Evolutionary conservation across 2,113 vertebrate species (phyloP).

Genomic region (Bufo gargarizans): DNA sequence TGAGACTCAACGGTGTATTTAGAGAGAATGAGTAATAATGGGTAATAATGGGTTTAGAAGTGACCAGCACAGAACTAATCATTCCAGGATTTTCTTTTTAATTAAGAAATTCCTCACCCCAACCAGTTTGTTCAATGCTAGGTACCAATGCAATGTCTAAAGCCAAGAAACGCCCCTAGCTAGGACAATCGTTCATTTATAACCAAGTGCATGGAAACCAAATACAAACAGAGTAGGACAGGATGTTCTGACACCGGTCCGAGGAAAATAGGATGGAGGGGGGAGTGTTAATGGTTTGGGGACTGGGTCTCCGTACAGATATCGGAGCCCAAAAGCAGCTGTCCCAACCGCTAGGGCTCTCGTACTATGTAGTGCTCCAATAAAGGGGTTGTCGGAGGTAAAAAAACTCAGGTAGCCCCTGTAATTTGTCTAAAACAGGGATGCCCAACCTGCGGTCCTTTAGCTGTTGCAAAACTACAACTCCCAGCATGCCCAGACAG

Average conservation of each 20-base stretch:
- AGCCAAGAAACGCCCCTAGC: background rate
- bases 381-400: too few species aligned
- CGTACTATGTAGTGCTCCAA: too few species aligned
- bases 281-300: too few species aligned
- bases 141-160: background rate
- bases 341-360: too few species aligned
- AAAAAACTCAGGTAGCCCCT: too few species aligned
- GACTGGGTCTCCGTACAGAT: too few species aligned
- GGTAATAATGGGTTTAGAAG: background rate
- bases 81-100: slow-evolving; percentile 21
- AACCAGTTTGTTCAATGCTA: background rate
- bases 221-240: background rate
- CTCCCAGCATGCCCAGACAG: too few species aligned
- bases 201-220: background rate
- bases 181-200: background rate
- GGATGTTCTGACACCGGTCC: background rate
- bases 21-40: background rate
- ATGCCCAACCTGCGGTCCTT: too few species aligned
- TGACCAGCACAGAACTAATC: background rate
- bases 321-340: too few species aligned
- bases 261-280: too few species aligned
- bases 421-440: too few species aligned
- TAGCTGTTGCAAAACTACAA: too few species aligned
- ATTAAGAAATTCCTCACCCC: slow-evolving; percentile 12
- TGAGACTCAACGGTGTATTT: background rate